Evolutionary conservation across 2,888 invertebrate genomes (phyloP).

Genomic region (Folsomia manolachei): DNA sequence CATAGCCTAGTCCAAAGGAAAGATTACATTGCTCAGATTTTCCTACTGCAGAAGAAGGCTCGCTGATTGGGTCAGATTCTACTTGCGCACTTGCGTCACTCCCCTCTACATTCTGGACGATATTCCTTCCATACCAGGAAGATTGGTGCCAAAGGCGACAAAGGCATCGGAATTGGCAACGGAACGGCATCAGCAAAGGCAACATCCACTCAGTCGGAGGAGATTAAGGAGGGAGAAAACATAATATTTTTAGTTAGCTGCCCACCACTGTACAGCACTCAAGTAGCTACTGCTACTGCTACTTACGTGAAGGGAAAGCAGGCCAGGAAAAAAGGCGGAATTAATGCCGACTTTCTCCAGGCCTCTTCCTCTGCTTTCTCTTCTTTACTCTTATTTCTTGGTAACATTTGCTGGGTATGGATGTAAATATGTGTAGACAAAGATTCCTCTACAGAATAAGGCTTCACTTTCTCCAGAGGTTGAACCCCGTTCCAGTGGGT

Average conservation of each 20-base stretch:
- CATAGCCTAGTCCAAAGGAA: no score
- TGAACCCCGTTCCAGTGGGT: no score
- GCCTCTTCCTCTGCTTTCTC: no score
- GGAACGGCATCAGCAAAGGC: neutral
- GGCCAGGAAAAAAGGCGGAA: no score
- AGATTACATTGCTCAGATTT: slow-evolving; percentile 44
- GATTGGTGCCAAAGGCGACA: no score
- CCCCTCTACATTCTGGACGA: slow-evolving; percentile 34
- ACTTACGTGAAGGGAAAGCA: no score
- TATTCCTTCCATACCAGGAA: no score
- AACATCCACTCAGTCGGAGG: neutral
- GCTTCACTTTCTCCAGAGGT: no score
- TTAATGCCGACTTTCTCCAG: no score
- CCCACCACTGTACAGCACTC: no score
- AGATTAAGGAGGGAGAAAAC: neutral
- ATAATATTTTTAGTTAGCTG: neutral
- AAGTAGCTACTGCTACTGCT: no score
- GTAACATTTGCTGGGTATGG: neutral
- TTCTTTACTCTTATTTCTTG: neutral
- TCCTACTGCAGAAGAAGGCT: slow-evolving; percentile 45
- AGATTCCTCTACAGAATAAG: neutral
- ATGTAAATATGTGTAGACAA: neutral
- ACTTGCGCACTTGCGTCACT: slow-evolving; percentile 51
- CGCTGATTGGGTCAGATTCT: slow-evolving; percentile 42
- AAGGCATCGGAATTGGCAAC: no score